Evolutionary conservation across 2,888 invertebrate species (phyloP), one percentile per base, ranked within the genome.

Genomic region (Ypsolopha sequella): DNA sequence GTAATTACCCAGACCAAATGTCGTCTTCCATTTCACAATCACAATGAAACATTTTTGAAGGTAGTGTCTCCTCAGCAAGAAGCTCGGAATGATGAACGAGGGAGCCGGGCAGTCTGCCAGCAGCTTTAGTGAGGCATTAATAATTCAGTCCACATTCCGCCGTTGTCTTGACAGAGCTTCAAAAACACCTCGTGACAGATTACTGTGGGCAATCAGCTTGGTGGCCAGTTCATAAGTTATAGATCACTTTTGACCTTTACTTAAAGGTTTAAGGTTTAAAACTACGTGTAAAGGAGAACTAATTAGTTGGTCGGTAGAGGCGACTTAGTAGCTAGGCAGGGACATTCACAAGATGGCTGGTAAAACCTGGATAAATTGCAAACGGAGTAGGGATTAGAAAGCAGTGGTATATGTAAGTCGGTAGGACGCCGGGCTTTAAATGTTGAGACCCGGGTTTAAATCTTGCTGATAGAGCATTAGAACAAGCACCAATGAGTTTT

Each of bases 111-210:
- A 54, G 43, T 34, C 50, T 53, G 61, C 63, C 63, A 65, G 57
- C 55, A 51, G 53, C 52, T 55, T 56, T 60, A 64, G 62, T 60
- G 55, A 54, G 52, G 56, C 58, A 62, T 64, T 62, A 61, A 63
- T 63, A 52, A 55, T 54, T 55, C 51, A 46, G 45, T 41, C 51
- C 53, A 50, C 53, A 52, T 46, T 35, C 48, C 38, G 10, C 48
- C 24, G 33, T 24, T 49, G 9, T 33, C 13, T 36, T 38, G 48
- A 48, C 14, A 9, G 14, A 14, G 33, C 46, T 35, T 35, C 33
- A 46, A 46, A 35, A 46, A 34, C 46, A 46, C 33, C 9, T 6
- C 41, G 24, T 33, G 41, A 41, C 41, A 50, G 11, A 36, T 50
- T 50, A 50, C 36, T 24, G n/a, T 35, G 13, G 35, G 43, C 8